Base-by-base conservation (phyloP, 2,888 invertebrate species). In the Caenorhabditis doughertyi region DNA sequence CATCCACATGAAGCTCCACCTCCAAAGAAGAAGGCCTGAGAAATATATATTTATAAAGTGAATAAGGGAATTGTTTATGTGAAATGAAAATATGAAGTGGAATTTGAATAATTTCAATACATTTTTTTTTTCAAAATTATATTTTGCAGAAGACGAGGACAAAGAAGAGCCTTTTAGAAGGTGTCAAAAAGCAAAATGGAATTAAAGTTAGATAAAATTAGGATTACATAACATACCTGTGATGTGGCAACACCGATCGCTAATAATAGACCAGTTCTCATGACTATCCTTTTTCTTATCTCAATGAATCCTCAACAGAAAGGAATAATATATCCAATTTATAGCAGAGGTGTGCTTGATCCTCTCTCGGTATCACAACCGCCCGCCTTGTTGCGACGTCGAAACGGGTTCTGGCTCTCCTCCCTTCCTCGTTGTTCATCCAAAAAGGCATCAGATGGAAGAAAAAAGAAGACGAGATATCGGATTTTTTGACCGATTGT, bases 21-120 rank as follows among this genome's bases (percentile, higher is more conserved):
- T 35, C 86, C 86, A 51, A 86, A 87, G 87, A 87, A 87, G 85
- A 87, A 86, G 13, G 87, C 86, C 81, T 80, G 76, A 25, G 62
- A 71, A n/a, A 79, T 9, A 18, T 73, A 51, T 16, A 56, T 49
- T 18, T 18, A 4, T 21, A 21, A 29, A 32, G 73, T 21, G 35
- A 23, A 27, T 25, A 7, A 13, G 5, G 21, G 21, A 49, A 21
- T 21, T 49, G 9, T 49, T 49, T 21, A 16, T 0, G 25, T 9
- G 51, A 32, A 32, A 51, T 51, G n/a, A n/a, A n/a, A n/a, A n/a
- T n/a, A n/a, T 47, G 4, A 18, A 47, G n/a, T 7, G 4, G 9
- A 32, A 7, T 32, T 32, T 32, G 32, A 32, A 32, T 32, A 32
- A 32, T 4, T 32, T n/a, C n/a, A n/a, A n/a, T n/a, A n/a, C n/a